A percentile compares a stretch with the other conserved stretches of the same genome.
Conservation (phyloP, 2,113 vertebrate genomes). For the Pogona vitticeps region DNA sequence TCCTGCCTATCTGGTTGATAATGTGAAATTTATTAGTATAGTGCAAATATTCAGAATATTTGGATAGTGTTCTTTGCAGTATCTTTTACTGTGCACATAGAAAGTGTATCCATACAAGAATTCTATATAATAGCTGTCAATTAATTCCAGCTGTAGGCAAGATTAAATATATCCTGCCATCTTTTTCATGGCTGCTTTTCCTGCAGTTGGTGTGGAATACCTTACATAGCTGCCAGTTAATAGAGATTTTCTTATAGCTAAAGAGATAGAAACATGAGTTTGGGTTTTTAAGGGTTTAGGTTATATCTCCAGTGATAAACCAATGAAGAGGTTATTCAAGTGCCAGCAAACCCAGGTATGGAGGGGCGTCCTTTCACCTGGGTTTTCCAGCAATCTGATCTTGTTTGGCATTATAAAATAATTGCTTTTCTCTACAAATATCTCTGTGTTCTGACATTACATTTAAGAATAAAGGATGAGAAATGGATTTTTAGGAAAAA, state of each 20-base stretch:
- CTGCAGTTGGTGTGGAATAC: not conserved
- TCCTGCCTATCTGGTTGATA: too few species aligned
- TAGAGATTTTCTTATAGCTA: not conserved
- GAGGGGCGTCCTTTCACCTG: not conserved
- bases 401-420: not conserved
- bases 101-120: not conserved
- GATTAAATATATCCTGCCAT: not conserved
- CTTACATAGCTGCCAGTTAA: not conserved
- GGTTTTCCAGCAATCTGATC: not conserved
- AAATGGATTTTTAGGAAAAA: constrained; percentile 42
- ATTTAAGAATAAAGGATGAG: constrained; percentile 32
- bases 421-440: constrained; percentile 19
- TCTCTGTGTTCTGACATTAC: constrained; percentile 16
- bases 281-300: not conserved
- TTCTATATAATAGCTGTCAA: not conserved
- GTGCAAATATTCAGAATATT: not conserved
- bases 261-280: not conserved
- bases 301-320: not conserved
- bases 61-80: not conserved
- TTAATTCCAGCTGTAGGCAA: not conserved
- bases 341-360: not conserved
- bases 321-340: constrained; percentile 3
- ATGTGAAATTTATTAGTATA: too few species aligned
- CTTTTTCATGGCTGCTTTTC: not conserved
- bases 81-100: not conserved